phyloP scores from a whole-genome alignment of 1,140 invertebrate species.

The Bilobella aurantiaca region DNA sequence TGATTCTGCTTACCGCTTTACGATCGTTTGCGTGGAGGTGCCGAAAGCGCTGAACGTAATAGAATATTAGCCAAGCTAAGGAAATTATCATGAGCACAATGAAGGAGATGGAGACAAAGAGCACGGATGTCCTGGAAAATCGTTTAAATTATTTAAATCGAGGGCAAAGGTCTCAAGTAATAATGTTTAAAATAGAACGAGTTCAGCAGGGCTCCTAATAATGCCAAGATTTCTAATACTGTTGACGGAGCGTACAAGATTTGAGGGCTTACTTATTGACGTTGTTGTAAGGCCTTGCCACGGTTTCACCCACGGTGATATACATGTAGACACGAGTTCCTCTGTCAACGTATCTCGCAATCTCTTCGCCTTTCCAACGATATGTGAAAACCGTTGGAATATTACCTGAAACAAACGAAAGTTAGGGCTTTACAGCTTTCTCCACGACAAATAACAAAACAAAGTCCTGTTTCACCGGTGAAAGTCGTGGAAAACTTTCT shows the following conservation, averaged over 20 bases:
- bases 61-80: constrained; percentile 84
- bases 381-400: constrained; percentile 67
- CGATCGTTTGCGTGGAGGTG: constrained; percentile 84
- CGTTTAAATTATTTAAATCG: constrained; percentile 28
- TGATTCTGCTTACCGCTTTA: constrained; percentile 54
- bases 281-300: constrained; percentile 45
- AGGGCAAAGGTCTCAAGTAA: too few relatives aligned
- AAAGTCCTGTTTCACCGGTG: too few relatives aligned
- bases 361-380: constrained; percentile 60
- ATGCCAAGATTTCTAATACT: too few relatives aligned
- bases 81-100: constrained; percentile 89
- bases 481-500: too few relatives aligned
- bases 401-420: constrained; percentile 46
- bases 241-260: too few relatives aligned
- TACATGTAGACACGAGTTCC: constrained; percentile 54
- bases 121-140: constrained; percentile 63
- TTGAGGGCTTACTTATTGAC: constrained; percentile 59
- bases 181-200: too few relatives aligned
- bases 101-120: constrained; percentile 89
- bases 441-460: too few relatives aligned
- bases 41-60: constrained; percentile 82
- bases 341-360: constrained; percentile 56
- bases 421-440: neutral
- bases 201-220: too few relatives aligned
- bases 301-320: constrained; percentile 52